Base-by-base conservation (phyloP, 2,888 invertebrate genomes). In the Volucella inanis region DNA sequence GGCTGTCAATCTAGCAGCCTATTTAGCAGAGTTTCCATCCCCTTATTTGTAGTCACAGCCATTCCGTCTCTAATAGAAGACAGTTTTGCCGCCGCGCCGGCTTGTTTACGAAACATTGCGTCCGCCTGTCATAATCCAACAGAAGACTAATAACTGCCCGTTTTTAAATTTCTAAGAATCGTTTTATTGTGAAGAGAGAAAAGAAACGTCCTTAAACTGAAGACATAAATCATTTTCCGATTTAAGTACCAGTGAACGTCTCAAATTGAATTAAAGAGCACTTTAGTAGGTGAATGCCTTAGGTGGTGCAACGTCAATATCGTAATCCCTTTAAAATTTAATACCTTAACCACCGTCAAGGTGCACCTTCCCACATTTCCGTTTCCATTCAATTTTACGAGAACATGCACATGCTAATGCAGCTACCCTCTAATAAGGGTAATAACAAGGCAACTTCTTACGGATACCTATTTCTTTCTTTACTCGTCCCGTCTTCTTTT, bases 391-490 rank as follows among this genome's bases (percentile, higher is more conserved):
- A 61, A 72, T 77, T 65, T 82, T 72, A 77, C 82, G 61, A 78
- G 65, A 67, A 55, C 77, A 77, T 76, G 82, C 77, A 82, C 80
- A 82, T 78, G 64, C 54, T 82, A 78, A 82, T 82, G 62, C 71
- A 43, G 71, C 65, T 78, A 77, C 71, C 77, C 59, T 77, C 81
- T 82, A 76, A 76, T 81, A 81, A 76, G 81, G 76, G 76, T 70
- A 81, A 76, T 70, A 76, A 76, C 76, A 81, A 65, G 47, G 57
- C 49, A 77, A 59, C 76, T 75, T 22, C 22, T 22, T 22, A 22
- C 22, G 22, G 22, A 22, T 22, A 22, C 22, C 22, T 22, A 22
- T 22, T 22, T 22, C 22, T 22, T 22, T 22, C 22, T 22, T 22
- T 4, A 4, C 22, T 1, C 3, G 22, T 22, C 4, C 22, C 22